These are phyloP conservation scores for Eucera pruinosa DNA, from an alignment of 2,888 invertebrate genomes.

Conservation along the genomic window DNA sequence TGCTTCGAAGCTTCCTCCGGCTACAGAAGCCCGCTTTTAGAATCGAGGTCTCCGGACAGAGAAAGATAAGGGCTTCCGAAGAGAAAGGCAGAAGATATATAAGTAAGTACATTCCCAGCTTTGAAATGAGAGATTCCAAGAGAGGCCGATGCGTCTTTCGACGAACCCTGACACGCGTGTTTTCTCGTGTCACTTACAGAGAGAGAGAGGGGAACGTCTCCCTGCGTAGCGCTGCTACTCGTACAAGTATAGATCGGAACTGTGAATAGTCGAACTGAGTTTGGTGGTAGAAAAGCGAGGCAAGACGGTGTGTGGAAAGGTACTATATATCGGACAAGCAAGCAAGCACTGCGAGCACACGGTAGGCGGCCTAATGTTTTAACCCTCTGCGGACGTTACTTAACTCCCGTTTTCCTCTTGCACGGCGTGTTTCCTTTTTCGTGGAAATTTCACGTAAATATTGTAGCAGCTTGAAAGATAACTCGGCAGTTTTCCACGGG, in stretches of 20 bases:
- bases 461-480: too few species aligned
- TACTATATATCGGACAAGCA: conserved; percentile 20
- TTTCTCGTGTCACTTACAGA: too few species aligned
- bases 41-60: background rate
- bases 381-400: too few species aligned
- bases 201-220: too few species aligned
- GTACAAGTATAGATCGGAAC: too few species aligned
- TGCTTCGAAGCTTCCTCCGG: background rate
- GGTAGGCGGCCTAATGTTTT: conserved; percentile 8
- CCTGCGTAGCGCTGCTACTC: too few species aligned
- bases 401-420: too few species aligned
- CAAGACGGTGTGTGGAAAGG: conserved; percentile 8
- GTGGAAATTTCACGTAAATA: too few species aligned
- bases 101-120: conserved; percentile 32
- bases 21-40: background rate
- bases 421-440: too few species aligned
- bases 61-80: background rate
- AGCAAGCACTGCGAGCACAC: conserved; percentile 38
- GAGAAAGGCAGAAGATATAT: conserved; percentile 2
- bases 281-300: conserved; percentile 7
- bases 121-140: background rate
- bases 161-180: background rate
- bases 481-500: too few species aligned
- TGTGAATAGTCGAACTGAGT: background rate
- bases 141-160: background rate